Conservation (phyloP, 2,888 invertebrate genomes). For the Plagiodera versicolora region DNA sequence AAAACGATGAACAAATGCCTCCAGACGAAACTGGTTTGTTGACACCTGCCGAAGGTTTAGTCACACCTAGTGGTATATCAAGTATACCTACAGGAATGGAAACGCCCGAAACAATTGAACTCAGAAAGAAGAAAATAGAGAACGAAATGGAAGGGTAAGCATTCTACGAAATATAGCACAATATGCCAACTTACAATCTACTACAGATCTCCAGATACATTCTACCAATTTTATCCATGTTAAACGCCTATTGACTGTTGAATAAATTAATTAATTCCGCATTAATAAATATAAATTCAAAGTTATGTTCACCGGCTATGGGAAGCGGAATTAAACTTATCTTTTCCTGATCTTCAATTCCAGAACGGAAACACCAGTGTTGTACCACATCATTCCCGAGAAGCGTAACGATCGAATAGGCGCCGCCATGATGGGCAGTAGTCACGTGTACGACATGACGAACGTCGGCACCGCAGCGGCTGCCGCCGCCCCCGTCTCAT, state of each 20-base stretch:
- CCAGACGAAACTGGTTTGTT: slow-evolving; percentile 82
- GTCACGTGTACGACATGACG: slow-evolving; percentile 96
- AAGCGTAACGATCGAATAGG: slow-evolving; percentile 87
- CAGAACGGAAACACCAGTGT: slow-evolving; percentile 88
- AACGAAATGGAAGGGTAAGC: slow-evolving; percentile 89
- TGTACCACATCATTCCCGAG: slow-evolving; percentile 95
- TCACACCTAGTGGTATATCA: slow-evolving; percentile 92
- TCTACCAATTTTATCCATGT: too few relatives aligned
- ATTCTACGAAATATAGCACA: not conserved
- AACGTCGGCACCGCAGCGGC: slow-evolving; percentile 59
- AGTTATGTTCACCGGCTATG: too few relatives aligned
- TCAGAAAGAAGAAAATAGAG: slow-evolving; percentile 95
- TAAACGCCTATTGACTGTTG: too few relatives aligned
- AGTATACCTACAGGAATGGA: slow-evolving; percentile 93
- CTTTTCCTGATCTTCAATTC: slow-evolving; percentile 25
- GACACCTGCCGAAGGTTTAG: slow-evolving; percentile 90
- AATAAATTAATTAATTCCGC: too few relatives aligned
- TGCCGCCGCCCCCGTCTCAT: slow-evolving; percentile 40
- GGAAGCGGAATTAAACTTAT: too few relatives aligned
- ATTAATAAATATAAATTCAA: too few relatives aligned
- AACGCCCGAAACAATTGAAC: slow-evolving; percentile 97
- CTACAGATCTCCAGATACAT: too few relatives aligned
- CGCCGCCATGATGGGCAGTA: slow-evolving; percentile 96
- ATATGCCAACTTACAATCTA: too few relatives aligned
- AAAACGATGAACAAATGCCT: slow-evolving; percentile 62